These are phyloP conservation scores for Porites evermanni DNA, from an alignment of 92 coral and sea anemone species.

Conservation along the genomic window DNA sequence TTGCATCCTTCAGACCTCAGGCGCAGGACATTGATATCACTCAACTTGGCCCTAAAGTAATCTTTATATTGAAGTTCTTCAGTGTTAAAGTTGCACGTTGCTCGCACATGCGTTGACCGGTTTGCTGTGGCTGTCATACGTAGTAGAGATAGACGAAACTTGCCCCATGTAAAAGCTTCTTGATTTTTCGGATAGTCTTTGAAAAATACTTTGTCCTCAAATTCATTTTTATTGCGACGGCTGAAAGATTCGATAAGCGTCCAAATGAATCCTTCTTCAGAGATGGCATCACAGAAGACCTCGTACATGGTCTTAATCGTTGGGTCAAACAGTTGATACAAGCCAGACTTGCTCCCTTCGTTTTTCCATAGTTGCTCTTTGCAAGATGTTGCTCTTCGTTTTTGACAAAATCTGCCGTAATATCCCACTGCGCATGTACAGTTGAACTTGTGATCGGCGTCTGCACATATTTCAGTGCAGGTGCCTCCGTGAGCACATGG, in stretches of 20 bases:
- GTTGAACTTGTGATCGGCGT: constrained; percentile 58
- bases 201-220: background rate
- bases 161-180: constrained; percentile 32
- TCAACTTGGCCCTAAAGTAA: constrained; percentile 41
- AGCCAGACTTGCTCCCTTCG: background rate
- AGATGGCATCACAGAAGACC: constrained; percentile 45
- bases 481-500: constrained; percentile 62
- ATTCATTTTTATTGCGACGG: constrained; percentile 16
- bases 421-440: constrained; percentile 43
- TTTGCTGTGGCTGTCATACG: constrained; percentile 29
- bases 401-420: constrained; percentile 48
- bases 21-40: constrained; percentile 39
- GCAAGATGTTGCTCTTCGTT: background rate
- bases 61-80: constrained; percentile 49
- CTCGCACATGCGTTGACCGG: constrained; percentile 47
- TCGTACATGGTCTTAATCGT: background rate
- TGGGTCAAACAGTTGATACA: constrained; percentile 29
- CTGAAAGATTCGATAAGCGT: constrained; percentile 65
- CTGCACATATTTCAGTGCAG: constrained; percentile 54
- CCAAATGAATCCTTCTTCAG: constrained; percentile 58
- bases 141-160: constrained; percentile 38
- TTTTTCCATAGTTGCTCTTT: background rate
- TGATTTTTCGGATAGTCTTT: constrained; percentile 37
- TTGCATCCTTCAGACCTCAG: constrained; percentile 12
- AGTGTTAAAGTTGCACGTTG: constrained; percentile 56